Conservation (phyloP, 2,888 invertebrate genomes). For the Drosophila pegasa region DNA sequence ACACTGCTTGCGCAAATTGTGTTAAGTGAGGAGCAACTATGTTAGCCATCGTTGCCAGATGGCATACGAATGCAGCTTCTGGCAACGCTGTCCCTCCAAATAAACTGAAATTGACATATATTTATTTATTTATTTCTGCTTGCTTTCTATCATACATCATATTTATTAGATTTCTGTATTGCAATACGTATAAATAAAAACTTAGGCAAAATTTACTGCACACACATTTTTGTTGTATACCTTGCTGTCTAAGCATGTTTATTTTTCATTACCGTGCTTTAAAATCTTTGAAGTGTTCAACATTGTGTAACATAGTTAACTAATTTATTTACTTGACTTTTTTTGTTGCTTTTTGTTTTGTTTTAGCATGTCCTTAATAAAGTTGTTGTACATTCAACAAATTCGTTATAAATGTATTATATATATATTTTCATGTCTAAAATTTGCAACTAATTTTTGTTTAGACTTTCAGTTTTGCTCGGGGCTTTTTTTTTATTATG, state of each 20-base stretch:
- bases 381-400: conserved; percentile 50
- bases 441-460: conserved; percentile 45
- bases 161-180: conserved; percentile 59
- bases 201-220: conserved; percentile 79
- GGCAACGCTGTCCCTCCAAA: conserved; percentile 27
- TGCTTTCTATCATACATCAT: conserved; percentile 44
- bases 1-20: conserved; percentile 21
- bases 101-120: conserved; percentile 33
- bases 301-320: conserved; percentile 67
- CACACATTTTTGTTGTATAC: conserved; percentile 68
- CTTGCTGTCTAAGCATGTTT: conserved; percentile 67
- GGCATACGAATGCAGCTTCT: conserved; percentile 14
- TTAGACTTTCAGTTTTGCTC: conserved; percentile 16
- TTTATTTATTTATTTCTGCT: conserved; percentile 46
- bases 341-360: neutral
- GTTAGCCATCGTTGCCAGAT: conserved; percentile 19
- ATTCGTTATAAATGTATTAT: conserved; percentile 34
- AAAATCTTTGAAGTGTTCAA: conserved; percentile 74
- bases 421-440: conserved; percentile 46
- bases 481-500: conserved; percentile 1
- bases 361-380: conserved; percentile 46
- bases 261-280: conserved; percentile 42
- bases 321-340: conserved; percentile 65
- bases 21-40: conserved; percentile 26
- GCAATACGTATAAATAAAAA: conserved; percentile 79